phyloP scores from a whole-genome alignment of 2,797 vertebrate species.

The Paedocypris micromegethes region DNA sequence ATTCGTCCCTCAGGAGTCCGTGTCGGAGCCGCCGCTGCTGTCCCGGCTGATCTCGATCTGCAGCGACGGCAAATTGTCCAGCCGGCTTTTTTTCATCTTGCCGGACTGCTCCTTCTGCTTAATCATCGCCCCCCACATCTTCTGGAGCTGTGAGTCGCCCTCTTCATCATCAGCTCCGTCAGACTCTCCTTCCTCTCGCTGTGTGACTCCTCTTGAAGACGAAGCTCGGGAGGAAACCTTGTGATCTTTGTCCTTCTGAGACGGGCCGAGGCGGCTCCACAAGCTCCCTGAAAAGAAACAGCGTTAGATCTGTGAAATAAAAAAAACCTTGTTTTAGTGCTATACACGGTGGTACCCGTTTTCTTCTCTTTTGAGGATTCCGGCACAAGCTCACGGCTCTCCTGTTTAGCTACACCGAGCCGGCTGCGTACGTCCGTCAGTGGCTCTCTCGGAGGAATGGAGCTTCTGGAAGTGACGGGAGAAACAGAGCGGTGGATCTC shows the following conservation, averaged over 20 bases:
- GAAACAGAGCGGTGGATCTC: slow-evolving; percentile 70
- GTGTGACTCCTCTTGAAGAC: slow-evolving; percentile 24
- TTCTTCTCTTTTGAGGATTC: slow-evolving; percentile 83
- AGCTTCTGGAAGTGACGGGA: slow-evolving; percentile 59
- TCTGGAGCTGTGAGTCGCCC: slow-evolving; percentile 88
- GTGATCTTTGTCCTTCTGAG: slow-evolving; percentile 49
- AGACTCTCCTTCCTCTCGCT: slow-evolving; percentile 22
- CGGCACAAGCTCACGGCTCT: slow-evolving; percentile 70
- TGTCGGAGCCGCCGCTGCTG: slow-evolving; percentile 88
- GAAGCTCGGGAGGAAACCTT: slow-evolving; percentile 10
- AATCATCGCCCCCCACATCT: slow-evolving; percentile 93
- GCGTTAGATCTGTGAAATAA: not conserved
- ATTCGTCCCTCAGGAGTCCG: slow-evolving; percentile 76
- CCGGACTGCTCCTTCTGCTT: slow-evolving; percentile 89
- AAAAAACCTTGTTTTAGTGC: not conserved
- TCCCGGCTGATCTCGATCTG: slow-evolving; percentile 98
- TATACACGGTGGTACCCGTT: slow-evolving; percentile 64
- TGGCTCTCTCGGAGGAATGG: slow-evolving; percentile 73
- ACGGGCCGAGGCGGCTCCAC: slow-evolving; percentile 87
- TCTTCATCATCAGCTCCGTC: slow-evolving; percentile 72
- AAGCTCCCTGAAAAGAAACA: slow-evolving; percentile 69
- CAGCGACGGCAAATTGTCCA: slow-evolving; percentile 92
- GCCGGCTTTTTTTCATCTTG: slow-evolving; percentile 87
- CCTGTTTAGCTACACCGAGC: slow-evolving; percentile 79
- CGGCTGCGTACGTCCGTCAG: slow-evolving; percentile 87